These are phyloP conservation scores for Rhaphigaster nebulosa DNA, from an alignment of 2,888 invertebrate species.

Conservation along the genomic window DNA sequence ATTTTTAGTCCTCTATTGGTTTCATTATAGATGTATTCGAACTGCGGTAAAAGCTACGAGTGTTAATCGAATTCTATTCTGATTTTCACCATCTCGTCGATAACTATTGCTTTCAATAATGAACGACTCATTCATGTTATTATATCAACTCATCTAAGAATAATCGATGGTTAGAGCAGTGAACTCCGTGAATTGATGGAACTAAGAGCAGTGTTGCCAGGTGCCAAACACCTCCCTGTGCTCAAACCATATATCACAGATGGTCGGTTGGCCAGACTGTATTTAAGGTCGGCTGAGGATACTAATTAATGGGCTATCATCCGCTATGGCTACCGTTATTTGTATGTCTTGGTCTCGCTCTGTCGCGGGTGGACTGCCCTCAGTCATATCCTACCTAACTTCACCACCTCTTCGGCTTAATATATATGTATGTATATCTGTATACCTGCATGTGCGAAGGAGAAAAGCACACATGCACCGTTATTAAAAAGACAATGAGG, in stretches of 20 bases:
- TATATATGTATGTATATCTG: too few species aligned
- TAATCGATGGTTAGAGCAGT: not conserved
- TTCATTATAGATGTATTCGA: too few species aligned
- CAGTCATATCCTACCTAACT: not conserved
- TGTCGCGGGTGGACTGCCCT: slow-evolving; percentile 38
- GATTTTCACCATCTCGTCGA: not conserved
- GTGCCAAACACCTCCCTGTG: not conserved
- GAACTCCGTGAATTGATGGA: not conserved
- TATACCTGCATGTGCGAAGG: too few species aligned
- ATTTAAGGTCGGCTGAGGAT: not conserved
- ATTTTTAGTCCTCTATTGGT: too few species aligned
- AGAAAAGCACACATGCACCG: too few species aligned
- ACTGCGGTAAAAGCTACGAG: too few species aligned
- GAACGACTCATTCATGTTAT: not conserved
- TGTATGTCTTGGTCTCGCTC: slow-evolving; percentile 6
- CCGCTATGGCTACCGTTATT: slow-evolving; percentile 35
- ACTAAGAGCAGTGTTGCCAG: not conserved
- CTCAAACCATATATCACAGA: not conserved
- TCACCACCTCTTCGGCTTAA: not conserved
- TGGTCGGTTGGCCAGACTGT: slow-evolving; percentile 1
- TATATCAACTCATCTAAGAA: not conserved
- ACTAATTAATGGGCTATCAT: not conserved
- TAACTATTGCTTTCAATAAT: not conserved
- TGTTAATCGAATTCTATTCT: not conserved
- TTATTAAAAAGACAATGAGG: too few species aligned